Evolutionary conservation across 2,888 invertebrate genomes (phyloP).

Genomic region (Phoronis australis): DNA sequence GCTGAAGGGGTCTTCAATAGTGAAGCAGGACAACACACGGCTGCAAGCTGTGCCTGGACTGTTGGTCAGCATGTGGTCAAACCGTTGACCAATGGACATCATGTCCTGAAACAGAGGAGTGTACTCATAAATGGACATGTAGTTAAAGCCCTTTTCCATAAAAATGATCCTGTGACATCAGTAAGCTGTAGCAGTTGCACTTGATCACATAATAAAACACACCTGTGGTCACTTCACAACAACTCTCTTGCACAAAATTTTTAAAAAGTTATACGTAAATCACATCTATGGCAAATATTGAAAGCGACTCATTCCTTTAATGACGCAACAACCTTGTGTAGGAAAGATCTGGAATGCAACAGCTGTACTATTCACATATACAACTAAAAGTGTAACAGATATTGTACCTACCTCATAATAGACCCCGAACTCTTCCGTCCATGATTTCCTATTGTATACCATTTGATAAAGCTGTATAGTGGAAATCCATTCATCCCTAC

Average conservation of each 20-base stretch:
- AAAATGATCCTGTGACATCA: slow-evolving; percentile 2
- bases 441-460: slow-evolving; percentile 64
- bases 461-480: slow-evolving; percentile 72
- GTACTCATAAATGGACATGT: slow-evolving; percentile 27
- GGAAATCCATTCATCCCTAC: slow-evolving; percentile 54
- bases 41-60: slow-evolving; percentile 22
- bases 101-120: slow-evolving; percentile 29
- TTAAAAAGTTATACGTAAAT: no score
- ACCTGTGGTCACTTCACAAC: no score
- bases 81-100: slow-evolving; percentile 30
- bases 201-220: not conserved
- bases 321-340: no score
- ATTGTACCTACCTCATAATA: slow-evolving; percentile 44
- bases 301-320: no score
- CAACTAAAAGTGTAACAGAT: no score
- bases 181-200: not conserved
- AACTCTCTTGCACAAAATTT: no score
- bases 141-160: slow-evolving; percentile 29
- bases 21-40: slow-evolving; percentile 32
- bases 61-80: slow-evolving; percentile 37
- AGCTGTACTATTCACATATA: no score
- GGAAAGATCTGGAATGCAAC: no score
- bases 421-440: slow-evolving; percentile 32
- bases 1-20: slow-evolving; percentile 33
- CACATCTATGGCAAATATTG: no score